Evolutionary conservation across 2,797 vertebrate species (phyloP).

Genomic region (Tamandua tetradactyla): DNA sequence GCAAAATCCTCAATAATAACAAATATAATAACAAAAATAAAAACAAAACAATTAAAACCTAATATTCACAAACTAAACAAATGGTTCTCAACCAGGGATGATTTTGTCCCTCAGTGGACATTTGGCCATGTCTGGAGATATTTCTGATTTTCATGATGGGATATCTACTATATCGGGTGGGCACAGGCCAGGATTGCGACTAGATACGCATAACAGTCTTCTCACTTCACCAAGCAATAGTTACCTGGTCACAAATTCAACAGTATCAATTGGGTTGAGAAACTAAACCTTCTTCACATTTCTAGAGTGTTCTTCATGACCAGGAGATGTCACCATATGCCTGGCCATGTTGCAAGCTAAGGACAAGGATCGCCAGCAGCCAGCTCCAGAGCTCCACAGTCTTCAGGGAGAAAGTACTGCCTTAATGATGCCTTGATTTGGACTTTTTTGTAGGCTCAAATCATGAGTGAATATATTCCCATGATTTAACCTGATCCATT

Average conservation of each 20-base stretch:
- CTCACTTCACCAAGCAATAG: not conserved
- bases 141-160: not conserved
- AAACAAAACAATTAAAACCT: not conserved
- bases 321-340: too few species aligned
- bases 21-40: not conserved
- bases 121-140: not conserved
- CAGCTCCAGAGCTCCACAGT: too few species aligned
- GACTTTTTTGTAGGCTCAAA: too few species aligned
- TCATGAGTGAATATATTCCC: too few species aligned
- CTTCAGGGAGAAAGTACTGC: too few species aligned
- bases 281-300: too few species aligned
- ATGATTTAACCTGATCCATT: too few species aligned
- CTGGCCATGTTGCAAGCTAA: too few species aligned
- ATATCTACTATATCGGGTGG: accelerated
- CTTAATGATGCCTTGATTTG: too few species aligned
- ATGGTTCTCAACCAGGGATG: not conserved
- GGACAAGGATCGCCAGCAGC: too few species aligned
- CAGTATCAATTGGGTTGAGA: too few species aligned
- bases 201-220: not conserved
- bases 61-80: not conserved
- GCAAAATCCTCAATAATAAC: not conserved
- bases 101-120: not conserved
- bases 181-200: accelerated
- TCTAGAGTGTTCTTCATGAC: too few species aligned
- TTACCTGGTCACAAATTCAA: accelerated